Percentiles rank a stretch among this genome's conserved stretches.
phyloP scores from a whole-genome alignment of 92 coral and sea anemone species.

The Plumapathes pennacea region DNA sequence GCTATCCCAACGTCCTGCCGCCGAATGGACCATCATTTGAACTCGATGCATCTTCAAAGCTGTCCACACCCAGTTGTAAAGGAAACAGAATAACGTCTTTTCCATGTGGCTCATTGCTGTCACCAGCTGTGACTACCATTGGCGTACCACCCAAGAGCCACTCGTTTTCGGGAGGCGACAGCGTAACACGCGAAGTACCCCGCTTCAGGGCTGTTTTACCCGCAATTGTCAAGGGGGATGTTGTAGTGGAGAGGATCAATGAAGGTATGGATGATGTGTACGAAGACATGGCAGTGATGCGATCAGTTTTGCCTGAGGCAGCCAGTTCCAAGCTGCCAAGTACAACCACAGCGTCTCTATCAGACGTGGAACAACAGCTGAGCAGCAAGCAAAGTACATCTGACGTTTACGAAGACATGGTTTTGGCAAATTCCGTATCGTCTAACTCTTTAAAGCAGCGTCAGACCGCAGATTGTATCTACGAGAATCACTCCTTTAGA shows the following conservation, averaged over 20 bases:
- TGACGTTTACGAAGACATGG: constrained; percentile 18
- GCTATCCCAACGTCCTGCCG: not conserved
- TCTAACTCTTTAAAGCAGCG: not conserved
- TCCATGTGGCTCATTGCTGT: constrained; percentile 11
- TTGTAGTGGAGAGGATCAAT: too few relatives aligned
- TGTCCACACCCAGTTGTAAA: constrained; percentile 18
- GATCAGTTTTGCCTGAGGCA: too few relatives aligned
- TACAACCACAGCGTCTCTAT: too few relatives aligned
- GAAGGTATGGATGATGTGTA: not conserved
- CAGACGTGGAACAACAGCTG: too few relatives aligned
- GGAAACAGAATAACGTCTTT: constrained; percentile 8
- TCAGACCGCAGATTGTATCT: not conserved
- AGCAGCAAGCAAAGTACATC: not conserved
- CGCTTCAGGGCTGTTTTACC: constrained; percentile 13
- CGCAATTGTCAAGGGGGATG: constrained; percentile 1
- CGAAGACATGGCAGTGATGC: too few relatives aligned
- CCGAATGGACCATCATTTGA: constrained; percentile 13
- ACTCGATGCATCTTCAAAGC: constrained; percentile 1
- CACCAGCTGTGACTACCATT: not conserved
- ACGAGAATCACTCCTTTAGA: constrained; percentile 15
- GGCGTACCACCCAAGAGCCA: not conserved
- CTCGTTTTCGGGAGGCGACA: constrained; percentile 7
- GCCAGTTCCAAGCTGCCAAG: too few relatives aligned
- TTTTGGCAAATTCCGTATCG: not conserved
- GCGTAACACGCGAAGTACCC: constrained; percentile 5